These are phyloP conservation scores for Dasyurus viverrinus DNA, from an alignment of 2,113 vertebrate species.

Conservation along the genomic window DNA sequence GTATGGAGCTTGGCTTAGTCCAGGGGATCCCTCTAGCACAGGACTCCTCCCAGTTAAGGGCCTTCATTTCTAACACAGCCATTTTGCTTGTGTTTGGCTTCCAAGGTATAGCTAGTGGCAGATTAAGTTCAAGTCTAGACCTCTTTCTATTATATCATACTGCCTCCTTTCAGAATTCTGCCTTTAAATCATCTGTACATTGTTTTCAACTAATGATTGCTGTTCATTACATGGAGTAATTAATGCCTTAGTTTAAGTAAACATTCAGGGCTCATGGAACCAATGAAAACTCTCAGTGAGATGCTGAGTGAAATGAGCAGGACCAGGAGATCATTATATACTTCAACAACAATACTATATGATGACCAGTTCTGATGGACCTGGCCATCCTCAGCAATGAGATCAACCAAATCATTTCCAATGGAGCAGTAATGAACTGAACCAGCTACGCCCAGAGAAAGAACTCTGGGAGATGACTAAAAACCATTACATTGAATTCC, in stretches of 20 bases:
- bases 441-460: too few relatives aligned
- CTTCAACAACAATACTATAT: too few relatives aligned
- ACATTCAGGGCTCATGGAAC: conserved; percentile 36
- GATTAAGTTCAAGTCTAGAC: neutral
- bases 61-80: neutral
- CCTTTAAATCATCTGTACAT: neutral
- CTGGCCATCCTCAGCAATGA: too few relatives aligned
- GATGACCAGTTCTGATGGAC: too few relatives aligned
- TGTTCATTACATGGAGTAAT: neutral
- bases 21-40: neutral
- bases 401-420: too few relatives aligned
- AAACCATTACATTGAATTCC: too few relatives aligned
- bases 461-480: too few relatives aligned
- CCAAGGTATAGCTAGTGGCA: neutral
- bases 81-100: neutral
- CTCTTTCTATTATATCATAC: neutral
- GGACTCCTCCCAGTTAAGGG: neutral
- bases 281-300: neutral
- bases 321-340: too few relatives aligned
- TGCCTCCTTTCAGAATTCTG: neutral
- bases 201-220: conserved; percentile 3
- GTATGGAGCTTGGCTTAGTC: neutral
- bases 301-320: too few relatives aligned
- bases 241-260: conserved; percentile 1
- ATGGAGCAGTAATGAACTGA: too few relatives aligned